phyloP scores from a whole-genome alignment of 2,113 vertebrate species.

The Sinosuthora webbiana region DNA sequence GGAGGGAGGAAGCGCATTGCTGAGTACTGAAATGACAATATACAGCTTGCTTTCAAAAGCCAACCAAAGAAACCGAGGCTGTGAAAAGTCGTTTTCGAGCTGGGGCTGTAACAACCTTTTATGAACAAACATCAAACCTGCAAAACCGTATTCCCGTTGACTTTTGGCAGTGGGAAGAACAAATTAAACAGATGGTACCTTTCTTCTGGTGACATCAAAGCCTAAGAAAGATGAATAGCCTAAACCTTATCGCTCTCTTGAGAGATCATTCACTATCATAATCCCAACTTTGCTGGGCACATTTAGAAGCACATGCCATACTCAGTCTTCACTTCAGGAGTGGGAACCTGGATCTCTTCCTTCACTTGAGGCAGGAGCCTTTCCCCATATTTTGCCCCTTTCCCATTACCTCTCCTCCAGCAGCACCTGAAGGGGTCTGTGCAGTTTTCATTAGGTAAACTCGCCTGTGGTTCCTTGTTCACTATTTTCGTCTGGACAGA shows the following conservation, averaged over 20 bases:
- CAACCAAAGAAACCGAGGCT: not conserved
- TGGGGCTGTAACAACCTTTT: not conserved
- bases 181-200: not conserved
- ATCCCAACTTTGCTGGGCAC: not conserved
- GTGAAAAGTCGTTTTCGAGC: not conserved
- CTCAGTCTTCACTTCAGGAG: not conserved
- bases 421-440: not conserved
- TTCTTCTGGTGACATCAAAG: not conserved
- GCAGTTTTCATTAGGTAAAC: not conserved
- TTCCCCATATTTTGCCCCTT: accelerated
- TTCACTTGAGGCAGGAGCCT: not conserved
- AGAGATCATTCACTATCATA: not conserved
- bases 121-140: not conserved
- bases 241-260: not conserved
- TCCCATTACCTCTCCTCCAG: not conserved
- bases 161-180: not conserved
- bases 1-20: not conserved
- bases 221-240: not conserved
- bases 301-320: not conserved
- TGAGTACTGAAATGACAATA: not conserved
- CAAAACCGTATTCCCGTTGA: not conserved
- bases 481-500: not conserved
- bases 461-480: not conserved
- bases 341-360: not conserved
- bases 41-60: not conserved